phyloP scores from a whole-genome alignment of 2,888 invertebrate genomes.

The Drosophila gaucha region DNA sequence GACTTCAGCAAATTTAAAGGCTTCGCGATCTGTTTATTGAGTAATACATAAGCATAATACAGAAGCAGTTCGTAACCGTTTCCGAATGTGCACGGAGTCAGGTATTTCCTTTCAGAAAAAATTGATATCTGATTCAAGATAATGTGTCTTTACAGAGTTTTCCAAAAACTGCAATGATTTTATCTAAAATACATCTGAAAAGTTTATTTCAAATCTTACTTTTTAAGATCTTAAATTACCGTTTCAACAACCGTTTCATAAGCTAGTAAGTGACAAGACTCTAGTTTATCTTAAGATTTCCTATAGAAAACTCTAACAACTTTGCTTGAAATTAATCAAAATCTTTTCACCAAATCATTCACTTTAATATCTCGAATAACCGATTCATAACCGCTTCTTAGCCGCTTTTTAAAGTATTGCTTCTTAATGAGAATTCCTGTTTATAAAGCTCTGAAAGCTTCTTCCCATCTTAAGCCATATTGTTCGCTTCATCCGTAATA shows the following conservation, averaged over 20 bases:
- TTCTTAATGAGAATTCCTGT: neutral
- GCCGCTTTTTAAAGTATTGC: no score
- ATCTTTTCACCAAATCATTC: neutral
- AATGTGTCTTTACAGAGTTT: no score
- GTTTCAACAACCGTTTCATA: neutral
- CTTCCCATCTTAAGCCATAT: no score
- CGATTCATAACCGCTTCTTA: neutral
- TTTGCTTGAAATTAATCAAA: neutral
- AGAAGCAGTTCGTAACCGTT: neutral
- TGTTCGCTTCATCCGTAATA: no score
- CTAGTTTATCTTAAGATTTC: no score
- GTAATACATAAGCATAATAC: constrained; percentile 5
- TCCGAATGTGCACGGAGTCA: neutral
- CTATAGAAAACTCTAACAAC: no score
- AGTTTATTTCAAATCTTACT: neutral
- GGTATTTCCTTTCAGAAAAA: no score
- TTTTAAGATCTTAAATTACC: neutral
- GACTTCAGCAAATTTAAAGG: constrained; percentile 34
- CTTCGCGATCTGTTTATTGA: constrained; percentile 2
- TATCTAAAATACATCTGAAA: neutral
- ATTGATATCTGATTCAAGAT: no score
- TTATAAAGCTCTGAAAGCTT: no score
- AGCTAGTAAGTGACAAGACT: no score
- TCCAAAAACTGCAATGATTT: no score
- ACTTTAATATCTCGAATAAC: no score